Conservation (phyloP, 2,888 invertebrate species). For the Leptinotarsa tumamoca region DNA sequence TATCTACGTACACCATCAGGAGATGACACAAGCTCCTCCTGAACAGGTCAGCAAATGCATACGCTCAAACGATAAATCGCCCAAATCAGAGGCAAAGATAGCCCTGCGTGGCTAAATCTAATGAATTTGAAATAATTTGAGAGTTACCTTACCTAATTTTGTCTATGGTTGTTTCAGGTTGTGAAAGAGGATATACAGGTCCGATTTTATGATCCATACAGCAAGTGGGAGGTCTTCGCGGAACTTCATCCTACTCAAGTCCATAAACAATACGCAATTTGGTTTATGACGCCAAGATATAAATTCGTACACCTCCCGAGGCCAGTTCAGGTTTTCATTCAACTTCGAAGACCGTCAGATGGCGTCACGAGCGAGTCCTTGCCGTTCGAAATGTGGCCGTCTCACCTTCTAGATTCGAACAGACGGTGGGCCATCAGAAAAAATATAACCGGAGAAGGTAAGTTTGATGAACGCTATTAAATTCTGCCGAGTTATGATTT, state of each 20-base stretch:
- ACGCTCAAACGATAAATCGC: too few species aligned
- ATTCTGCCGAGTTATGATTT: too few species aligned
- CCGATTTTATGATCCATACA: constrained; percentile 83
- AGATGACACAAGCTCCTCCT: too few species aligned
- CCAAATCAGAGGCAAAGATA: too few species aligned
- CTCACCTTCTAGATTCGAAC: constrained; percentile 77
- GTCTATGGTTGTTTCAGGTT: constrained; percentile 66
- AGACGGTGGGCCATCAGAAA: constrained; percentile 80
- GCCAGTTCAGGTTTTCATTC: constrained; percentile 84
- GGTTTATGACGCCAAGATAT: constrained; percentile 85
- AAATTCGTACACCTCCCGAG: constrained; percentile 76
- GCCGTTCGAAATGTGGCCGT: constrained; percentile 86
- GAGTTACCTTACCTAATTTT: not conserved
- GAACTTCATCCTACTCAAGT: constrained; percentile 88
- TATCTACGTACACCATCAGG: too few species aligned
- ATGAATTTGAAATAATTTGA: too few species aligned
- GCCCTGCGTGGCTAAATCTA: too few species aligned
- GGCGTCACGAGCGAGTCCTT: constrained; percentile 84
- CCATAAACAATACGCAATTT: constrained; percentile 91
- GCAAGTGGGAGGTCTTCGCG: constrained; percentile 86
- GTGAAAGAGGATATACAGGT: constrained; percentile 92
- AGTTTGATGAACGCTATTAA: constrained; percentile 51
- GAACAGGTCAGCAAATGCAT: too few species aligned
- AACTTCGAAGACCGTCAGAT: constrained; percentile 87
- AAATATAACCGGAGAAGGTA: constrained; percentile 74